A percentile compares a stretch with the other conserved stretches of the same genome.
Evolutionary conservation across 2,113 vertebrate genomes (phyloP).

Genomic region (Thunnus thynnus): DNA sequence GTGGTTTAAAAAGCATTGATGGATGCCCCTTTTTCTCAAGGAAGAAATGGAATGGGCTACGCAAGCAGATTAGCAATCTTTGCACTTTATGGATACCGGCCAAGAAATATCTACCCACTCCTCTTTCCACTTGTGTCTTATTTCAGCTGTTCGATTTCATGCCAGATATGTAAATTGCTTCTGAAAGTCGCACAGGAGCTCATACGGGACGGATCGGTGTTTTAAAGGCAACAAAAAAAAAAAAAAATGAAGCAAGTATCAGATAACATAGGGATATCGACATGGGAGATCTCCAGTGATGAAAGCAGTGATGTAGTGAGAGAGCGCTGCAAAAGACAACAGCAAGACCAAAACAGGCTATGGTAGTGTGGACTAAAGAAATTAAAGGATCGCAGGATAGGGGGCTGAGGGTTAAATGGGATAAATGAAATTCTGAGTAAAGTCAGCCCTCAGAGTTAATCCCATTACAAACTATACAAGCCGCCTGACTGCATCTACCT

Average conservation of each 20-base stretch:
- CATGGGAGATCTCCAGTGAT: constrained; percentile 61
- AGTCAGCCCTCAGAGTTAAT: constrained; percentile 45
- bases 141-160: constrained; percentile 71
- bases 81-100: constrained; percentile 50
- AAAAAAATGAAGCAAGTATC: constrained; percentile 47
- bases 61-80: constrained; percentile 52
- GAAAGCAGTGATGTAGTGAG: constrained; percentile 34
- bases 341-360: constrained; percentile 19
- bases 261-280: constrained; percentile 64
- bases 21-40: constrained; percentile 34
- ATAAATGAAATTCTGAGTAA: constrained; percentile 38
- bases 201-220: constrained; percentile 8
- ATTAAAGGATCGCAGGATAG: constrained; percentile 31
- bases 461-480: constrained; percentile 36
- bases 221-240: constrained; percentile 29
- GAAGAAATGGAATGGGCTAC: constrained; percentile 6
- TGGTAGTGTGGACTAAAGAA: constrained; percentile 30
- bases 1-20: constrained; percentile 30
- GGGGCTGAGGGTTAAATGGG: constrained; percentile 35
- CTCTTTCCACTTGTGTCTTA: constrained; percentile 51
- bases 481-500: constrained; percentile 22
- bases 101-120: constrained; percentile 51
- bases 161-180: constrained; percentile 71
- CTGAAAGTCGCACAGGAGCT: constrained; percentile 63
- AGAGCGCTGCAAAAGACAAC: constrained; percentile 19